A percentile compares a stretch with the other conserved stretches of the same genome.
These are phyloP conservation scores for Polietes domitor DNA, from an alignment of 2,888 invertebrate species.

Conservation along the genomic window DNA sequence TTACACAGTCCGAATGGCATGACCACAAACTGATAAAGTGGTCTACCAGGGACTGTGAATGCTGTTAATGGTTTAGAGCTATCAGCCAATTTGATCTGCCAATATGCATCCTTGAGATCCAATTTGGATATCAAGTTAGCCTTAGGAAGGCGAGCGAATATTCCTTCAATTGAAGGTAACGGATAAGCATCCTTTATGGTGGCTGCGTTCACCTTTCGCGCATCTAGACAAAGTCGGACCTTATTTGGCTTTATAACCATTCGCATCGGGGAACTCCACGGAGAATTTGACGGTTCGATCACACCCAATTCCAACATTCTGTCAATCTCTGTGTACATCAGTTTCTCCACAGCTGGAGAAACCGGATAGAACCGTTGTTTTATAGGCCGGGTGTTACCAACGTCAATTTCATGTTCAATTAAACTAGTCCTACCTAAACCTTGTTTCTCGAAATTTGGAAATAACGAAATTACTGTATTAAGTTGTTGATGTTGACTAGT, in stretches of 20 bases:
- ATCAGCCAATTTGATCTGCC: no score
- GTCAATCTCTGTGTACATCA: no score
- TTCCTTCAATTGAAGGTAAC: no score
- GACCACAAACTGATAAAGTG: not conserved
- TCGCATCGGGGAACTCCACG: slow-evolving; percentile 38
- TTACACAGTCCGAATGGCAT: no score
- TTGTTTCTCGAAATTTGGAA: slow-evolving; percentile 44
- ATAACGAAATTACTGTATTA: slow-evolving; percentile 23
- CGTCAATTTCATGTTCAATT: slow-evolving; percentile 54
- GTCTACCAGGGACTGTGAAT: not conserved
- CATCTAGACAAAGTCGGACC: no score
- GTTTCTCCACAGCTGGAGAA: slow-evolving; percentile 54
- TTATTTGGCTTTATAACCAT: no score
- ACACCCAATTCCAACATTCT: no score
- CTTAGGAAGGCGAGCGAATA: slow-evolving; percentile 40
- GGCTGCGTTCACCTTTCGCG: no score
- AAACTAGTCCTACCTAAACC: slow-evolving; percentile 57
- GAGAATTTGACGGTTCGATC: not conserved
- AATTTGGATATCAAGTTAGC: slow-evolving; percentile 53
- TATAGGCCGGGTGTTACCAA: slow-evolving; percentile 45
- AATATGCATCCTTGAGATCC: slow-evolving; percentile 60
- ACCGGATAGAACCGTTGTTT: slow-evolving; percentile 63
- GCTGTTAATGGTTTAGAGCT: slow-evolving; percentile 39
- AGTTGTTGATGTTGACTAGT: not conserved
- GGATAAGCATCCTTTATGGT: no score